A percentile compares a stretch with the other conserved stretches of the same genome.
Evolutionary conservation across 1,140 invertebrate species (phyloP).

Genomic region (Ladona fulva): DNA sequence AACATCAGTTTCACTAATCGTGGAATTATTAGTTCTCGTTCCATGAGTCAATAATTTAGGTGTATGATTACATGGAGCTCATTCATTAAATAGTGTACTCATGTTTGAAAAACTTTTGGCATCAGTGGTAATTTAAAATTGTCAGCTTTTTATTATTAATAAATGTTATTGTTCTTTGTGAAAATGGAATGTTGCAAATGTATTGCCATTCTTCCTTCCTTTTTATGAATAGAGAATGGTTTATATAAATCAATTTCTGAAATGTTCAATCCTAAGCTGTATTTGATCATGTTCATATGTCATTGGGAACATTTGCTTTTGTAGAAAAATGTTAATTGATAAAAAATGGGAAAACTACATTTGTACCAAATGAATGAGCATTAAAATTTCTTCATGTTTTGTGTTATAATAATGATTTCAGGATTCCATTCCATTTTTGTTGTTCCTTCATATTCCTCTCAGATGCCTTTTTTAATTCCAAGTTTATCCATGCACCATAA

Average conservation of each 20-base stretch:
- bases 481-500: too few relatives aligned
- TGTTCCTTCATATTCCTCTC: too few relatives aligned
- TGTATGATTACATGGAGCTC: not conserved
- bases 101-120: not conserved
- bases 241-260: not conserved
- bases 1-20: not conserved
- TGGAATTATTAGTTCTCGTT: not conserved
- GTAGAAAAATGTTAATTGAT: not conserved
- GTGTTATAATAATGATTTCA: not conserved
- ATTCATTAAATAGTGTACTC: not conserved
- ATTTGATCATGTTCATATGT: not conserved
- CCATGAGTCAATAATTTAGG: not conserved
- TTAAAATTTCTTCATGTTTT: conserved; percentile 11
- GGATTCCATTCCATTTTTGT: too few relatives aligned
- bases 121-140: not conserved
- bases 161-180: not conserved
- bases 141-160: not conserved
- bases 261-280: not conserved
- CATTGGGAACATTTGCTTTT: not conserved
- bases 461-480: too few relatives aligned
- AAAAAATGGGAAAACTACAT: not conserved
- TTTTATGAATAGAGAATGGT: not conserved
- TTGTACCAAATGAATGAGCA: conserved; percentile 7
- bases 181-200: not conserved
- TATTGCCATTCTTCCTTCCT: not conserved